Evolutionary conservation across 2,888 invertebrate genomes (phyloP), one percentile per base, ranked within the genome.

Genomic region (Limnephilus auricula): DNA sequence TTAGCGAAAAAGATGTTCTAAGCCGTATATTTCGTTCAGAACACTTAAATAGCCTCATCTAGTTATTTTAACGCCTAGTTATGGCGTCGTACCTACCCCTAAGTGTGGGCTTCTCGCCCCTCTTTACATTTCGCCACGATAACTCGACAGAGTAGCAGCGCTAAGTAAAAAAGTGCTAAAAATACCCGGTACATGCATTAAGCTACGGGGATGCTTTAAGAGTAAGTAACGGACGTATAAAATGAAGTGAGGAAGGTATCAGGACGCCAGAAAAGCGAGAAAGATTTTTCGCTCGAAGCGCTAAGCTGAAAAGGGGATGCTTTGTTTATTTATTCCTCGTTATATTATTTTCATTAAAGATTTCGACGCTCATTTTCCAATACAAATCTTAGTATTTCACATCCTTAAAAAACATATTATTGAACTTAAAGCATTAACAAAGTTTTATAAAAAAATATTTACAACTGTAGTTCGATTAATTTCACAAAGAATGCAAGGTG

Each of bases 1-100:
- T 93, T 93, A 93, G 93, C 93, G 92, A 91, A 93, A 92, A 93
- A 93, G 92, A 93, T 93, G 93, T 93, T 93, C 93, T 90, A 90
- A 91, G 92, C 90, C 83, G 91, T 91, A 91, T 90, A 90, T 92
- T 92, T 93, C 82, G 90, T 91, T 90, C 87, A 86, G 89, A 91
- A 92, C 93, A 90, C 93, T 93, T 91, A 92, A 92, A 92, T 90
- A 91, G 90, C 90, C 89, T 87, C 89, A 85, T 91, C 90, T 93
- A 93, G 92, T 91, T 92, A 93, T 93, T 92, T 91, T 92, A 88
- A 90, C 89, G 89, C 91, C 90, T 92, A 91, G 91, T 92, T 92
- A 92, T 91, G 92, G 92, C 83, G 45, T 50, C n/a, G 79, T 37
- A 34, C 89, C 37, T 31, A 40, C 89, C 25, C 25, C 65, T 65